Conservation (phyloP, 2,797 vertebrate genomes). For the Hemitrygon akajei region DNA sequence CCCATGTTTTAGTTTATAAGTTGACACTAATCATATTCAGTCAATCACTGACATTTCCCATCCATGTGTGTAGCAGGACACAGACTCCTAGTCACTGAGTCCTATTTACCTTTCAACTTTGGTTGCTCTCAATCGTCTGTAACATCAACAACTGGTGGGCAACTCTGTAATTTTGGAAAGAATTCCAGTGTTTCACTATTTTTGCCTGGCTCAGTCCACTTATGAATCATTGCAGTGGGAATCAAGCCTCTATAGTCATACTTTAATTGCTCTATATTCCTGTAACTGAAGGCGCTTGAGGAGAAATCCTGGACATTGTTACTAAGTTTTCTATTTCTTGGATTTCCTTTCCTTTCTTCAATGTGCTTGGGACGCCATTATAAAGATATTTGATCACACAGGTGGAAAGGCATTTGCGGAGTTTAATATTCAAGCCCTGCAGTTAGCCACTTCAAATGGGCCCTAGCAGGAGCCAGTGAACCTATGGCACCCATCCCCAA, state of each 20-base stretch:
- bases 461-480: too few relatives aligned
- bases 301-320: background rate
- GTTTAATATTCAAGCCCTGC: background rate
- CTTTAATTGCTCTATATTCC: background rate
- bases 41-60: background rate
- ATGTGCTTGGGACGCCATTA: background rate
- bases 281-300: background rate
- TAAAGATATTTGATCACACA: background rate
- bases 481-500: too few relatives aligned
- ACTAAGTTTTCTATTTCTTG: background rate
- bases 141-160: background rate
- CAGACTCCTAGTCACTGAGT: background rate
- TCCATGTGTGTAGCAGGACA: background rate
- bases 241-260: background rate
- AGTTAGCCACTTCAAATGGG: too few relatives aligned
- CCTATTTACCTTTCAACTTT: background rate
- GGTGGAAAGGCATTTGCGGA: background rate
- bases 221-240: background rate
- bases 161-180: background rate
- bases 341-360: background rate
- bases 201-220: background rate
- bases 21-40: background rate
- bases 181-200: background rate
- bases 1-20: background rate
- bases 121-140: background rate